Evolutionary conservation across 2,888 invertebrate species (phyloP).

Genomic region (Amphimallon solstitiale): DNA sequence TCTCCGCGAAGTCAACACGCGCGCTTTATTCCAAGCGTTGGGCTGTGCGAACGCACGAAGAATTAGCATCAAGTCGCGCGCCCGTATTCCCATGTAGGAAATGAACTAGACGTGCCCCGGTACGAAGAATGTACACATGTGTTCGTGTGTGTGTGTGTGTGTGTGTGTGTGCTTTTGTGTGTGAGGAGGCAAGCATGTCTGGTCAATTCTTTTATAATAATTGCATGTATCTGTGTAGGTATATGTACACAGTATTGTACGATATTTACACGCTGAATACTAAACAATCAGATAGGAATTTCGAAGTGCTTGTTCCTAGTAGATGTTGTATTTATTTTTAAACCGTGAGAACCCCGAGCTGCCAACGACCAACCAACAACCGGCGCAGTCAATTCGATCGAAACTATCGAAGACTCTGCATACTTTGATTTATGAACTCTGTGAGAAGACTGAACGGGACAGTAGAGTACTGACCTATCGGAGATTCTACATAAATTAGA

Average conservation of each 20-base stretch:
- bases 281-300: constrained; percentile 40
- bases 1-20: constrained; percentile 27
- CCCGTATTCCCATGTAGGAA: constrained; percentile 22
- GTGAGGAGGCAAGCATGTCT: constrained; percentile 30
- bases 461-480: no score
- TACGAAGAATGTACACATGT: constrained; percentile 8
- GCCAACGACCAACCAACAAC: constrained; percentile 26
- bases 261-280: constrained; percentile 37
- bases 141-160: neutral
- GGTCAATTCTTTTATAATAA: constrained; percentile 41
- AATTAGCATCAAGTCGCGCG: constrained; percentile 28
- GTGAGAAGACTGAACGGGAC: constrained; percentile 17
- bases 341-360: constrained; percentile 44
- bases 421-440: constrained; percentile 19
- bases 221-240: constrained; percentile 36
- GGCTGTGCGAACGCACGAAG: constrained; percentile 30
- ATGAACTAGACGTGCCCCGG: constrained; percentile 24
- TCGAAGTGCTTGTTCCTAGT: constrained; percentile 40
- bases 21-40: constrained; percentile 7
- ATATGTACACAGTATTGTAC: no score
- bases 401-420: constrained; percentile 4
- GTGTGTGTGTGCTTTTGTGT: neutral
- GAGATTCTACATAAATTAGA: no score
- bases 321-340: constrained; percentile 42
- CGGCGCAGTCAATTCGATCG: constrained; percentile 39